These are phyloP conservation scores for Ophion obscuratus DNA, from an alignment of 2,888 invertebrate species.

Conservation along the genomic window DNA sequence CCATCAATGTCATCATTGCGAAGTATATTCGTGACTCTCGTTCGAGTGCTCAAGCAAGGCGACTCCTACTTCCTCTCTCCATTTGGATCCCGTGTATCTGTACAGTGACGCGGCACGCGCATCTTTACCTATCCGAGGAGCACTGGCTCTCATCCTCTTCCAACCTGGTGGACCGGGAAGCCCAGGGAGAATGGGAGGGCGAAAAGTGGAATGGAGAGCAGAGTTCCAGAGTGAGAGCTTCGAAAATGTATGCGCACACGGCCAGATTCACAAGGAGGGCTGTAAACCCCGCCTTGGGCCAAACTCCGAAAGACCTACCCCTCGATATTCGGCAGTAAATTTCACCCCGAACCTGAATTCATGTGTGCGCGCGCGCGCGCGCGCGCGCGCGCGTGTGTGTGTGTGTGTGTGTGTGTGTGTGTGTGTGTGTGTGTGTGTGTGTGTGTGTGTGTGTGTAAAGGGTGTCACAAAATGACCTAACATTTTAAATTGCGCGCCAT, in stretches of 20 bases:
- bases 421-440: no score
- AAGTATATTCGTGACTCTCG: slow-evolving; percentile 45
- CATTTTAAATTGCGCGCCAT: no score
- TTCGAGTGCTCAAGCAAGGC: slow-evolving; percentile 27
- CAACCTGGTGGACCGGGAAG: slow-evolving; percentile 73
- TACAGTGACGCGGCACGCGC: not conserved
- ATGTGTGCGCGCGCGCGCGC: not conserved
- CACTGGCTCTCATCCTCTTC: slow-evolving; percentile 65
- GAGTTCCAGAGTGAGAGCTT: slow-evolving; percentile 71
- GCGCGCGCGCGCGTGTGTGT: no score
- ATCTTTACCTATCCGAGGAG: not conserved
- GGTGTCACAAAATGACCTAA: no score
- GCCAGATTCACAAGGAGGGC: slow-evolving; percentile 84
- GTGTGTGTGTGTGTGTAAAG: no score
- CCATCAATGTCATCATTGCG: slow-evolving; percentile 50
- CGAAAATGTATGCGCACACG: slow-evolving; percentile 82
- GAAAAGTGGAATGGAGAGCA: slow-evolving; percentile 57
- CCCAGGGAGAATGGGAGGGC: slow-evolving; percentile 40
- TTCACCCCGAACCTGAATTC: slow-evolving; percentile 8
- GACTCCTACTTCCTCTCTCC: not conserved
- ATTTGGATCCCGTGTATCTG: not conserved
- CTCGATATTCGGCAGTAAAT: slow-evolving; percentile 55
- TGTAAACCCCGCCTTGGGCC: slow-evolving; percentile 83
- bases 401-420: no score
- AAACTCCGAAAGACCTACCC: slow-evolving; percentile 75